These are phyloP conservation scores for Rhipidura dahli DNA, from an alignment of 2,113 vertebrate genomes.

Conservation along the genomic window DNA sequence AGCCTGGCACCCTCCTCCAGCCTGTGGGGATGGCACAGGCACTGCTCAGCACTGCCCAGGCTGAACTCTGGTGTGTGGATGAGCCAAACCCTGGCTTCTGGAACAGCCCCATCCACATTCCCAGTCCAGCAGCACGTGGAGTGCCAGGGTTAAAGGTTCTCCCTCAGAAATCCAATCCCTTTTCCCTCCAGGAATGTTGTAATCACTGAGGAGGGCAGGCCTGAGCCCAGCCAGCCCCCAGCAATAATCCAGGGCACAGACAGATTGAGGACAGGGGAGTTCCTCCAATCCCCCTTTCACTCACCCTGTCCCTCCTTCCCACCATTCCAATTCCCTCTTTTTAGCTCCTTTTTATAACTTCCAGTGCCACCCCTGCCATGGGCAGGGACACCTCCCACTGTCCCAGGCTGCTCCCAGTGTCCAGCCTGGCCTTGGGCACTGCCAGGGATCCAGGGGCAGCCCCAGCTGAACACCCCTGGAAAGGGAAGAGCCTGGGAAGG, in stretches of 20 bases:
- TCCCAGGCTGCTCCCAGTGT: neutral
- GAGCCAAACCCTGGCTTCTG: neutral
- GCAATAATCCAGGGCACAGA: neutral
- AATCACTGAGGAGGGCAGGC: neutral
- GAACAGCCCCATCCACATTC: neutral
- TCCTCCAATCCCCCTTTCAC: neutral
- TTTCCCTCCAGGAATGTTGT: neutral
- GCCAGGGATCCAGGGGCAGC: neutral
- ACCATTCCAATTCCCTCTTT: neutral
- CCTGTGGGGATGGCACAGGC: neutral
- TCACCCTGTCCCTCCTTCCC: neutral
- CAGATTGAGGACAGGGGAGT: neutral
- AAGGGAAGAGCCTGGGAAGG: neutral
- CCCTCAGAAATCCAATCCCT: neutral
- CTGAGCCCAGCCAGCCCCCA: neutral
- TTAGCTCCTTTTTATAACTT: neutral
- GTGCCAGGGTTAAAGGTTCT: neutral
- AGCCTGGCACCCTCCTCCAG: neutral
- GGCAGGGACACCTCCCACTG: neutral
- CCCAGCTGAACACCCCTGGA: neutral
- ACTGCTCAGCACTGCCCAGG: neutral
- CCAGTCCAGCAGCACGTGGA: neutral
- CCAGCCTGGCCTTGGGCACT: neutral
- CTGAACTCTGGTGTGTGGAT: neutral
- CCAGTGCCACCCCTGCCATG: neutral